A percentile compares a stretch with the other conserved stretches of the same genome.
Evolutionary conservation across 2,888 invertebrate genomes (phyloP).

Genomic region (Thera britannica): DNA sequence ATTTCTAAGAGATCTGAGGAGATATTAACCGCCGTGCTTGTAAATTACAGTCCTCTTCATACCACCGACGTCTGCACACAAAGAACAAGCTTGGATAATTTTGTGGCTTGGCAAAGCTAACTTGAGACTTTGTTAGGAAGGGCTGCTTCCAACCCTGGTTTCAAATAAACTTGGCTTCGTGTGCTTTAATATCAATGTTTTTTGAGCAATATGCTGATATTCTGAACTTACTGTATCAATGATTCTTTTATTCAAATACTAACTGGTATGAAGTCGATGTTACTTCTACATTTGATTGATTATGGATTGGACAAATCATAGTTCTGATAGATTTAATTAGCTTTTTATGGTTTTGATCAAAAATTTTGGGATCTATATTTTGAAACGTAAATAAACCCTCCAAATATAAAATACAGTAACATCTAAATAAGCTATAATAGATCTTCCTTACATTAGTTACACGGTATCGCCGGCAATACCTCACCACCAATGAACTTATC

Average conservation of each 20-base stretch:
- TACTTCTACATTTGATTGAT: neutral
- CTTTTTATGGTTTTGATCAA: too few relatives aligned
- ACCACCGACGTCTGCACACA: conserved; percentile 1
- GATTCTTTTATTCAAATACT: too few relatives aligned
- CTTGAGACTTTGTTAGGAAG: conserved; percentile 5
- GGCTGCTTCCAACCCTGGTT: neutral
- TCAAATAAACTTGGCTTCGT: conserved; percentile 3
- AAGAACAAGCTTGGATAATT: conserved; percentile 22
- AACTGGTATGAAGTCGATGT: too few relatives aligned
- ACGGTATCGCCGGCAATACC: conserved; percentile 1
- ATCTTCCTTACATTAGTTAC: conserved; percentile 2
- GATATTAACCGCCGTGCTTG: too few relatives aligned
- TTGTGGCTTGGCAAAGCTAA: conserved; percentile 6
- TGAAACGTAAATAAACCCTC: conserved; percentile 26
- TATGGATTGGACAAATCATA: too few relatives aligned
- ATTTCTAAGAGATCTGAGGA: too few relatives aligned
- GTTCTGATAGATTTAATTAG: too few relatives aligned
- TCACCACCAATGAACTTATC: conserved; percentile 49
- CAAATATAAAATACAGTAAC: conserved; percentile 11
- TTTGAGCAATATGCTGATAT: too few relatives aligned
- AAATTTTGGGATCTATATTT: neutral
- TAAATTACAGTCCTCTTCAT: conserved; percentile 5
- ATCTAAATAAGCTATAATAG: conserved; percentile 2
- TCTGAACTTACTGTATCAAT: too few relatives aligned
- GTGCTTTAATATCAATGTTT: neutral